phyloP scores from a whole-genome alignment of 2,888 invertebrate genomes.

The Dioctria linearis region DNA sequence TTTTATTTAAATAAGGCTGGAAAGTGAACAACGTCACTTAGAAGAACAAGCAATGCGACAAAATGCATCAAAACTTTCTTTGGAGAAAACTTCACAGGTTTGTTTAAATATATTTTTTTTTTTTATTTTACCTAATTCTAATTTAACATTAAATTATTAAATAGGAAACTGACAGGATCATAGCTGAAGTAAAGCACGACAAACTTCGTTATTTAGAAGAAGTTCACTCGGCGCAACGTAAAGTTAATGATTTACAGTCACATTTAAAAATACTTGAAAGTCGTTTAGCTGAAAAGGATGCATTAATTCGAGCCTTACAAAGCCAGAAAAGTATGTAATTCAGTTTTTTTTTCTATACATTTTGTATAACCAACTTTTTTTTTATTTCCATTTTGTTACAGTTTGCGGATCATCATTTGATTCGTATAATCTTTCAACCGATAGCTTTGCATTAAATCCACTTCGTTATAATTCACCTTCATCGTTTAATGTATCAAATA shows the following conservation, averaged over 20 bases:
- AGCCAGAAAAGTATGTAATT: conserved; percentile 73
- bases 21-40: conserved; percentile 88
- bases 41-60: conserved; percentile 86
- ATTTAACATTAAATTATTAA: conserved; percentile 63
- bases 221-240: conserved; percentile 87
- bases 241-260: conserved; percentile 88
- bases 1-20: conserved; percentile 70
- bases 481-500: conserved; percentile 61
- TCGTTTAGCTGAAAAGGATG: conserved; percentile 89
- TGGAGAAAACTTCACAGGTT: conserved; percentile 64
- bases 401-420: conserved; percentile 61
- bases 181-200: conserved; percentile 88
- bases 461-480: conserved; percentile 60
- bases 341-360: neutral
- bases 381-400: conserved; percentile 33
- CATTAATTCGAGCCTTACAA: conserved; percentile 91
- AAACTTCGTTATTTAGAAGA: conserved; percentile 92
- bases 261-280: conserved; percentile 90
- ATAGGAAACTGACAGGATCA: conserved; percentile 86
- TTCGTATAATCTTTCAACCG: conserved; percentile 61
- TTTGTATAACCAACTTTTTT: conserved; percentile 11
- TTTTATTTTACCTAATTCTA: conserved; percentile 50
- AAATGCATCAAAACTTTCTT: conserved; percentile 85
- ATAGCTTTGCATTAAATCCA: conserved; percentile 59
- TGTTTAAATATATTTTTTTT: conserved; percentile 5